Percentiles rank a stretch among this genome's conserved stretches.
Evolutionary conservation across 2,888 invertebrate species (phyloP).

Genomic region (Eupelmus urozonus): DNA sequence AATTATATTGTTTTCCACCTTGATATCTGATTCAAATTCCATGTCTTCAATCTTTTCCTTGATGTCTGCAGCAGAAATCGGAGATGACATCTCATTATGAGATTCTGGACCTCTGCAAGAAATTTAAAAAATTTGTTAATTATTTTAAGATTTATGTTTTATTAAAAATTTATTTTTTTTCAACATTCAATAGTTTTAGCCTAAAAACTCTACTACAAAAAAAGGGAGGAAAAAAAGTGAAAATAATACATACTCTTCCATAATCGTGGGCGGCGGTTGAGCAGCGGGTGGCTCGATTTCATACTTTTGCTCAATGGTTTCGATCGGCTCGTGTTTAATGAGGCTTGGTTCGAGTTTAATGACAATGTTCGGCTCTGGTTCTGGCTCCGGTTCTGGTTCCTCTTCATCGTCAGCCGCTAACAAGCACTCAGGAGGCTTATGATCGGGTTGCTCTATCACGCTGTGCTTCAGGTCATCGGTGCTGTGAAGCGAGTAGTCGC

Average conservation of each 20-base stretch:
- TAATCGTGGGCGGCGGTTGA: slow-evolving; percentile 51
- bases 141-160: not conserved
- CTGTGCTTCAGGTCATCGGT: slow-evolving; percentile 70
- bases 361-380: no score
- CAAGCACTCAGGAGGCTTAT: slow-evolving; percentile 64
- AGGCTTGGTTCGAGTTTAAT: no score
- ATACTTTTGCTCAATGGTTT: slow-evolving; percentile 48
- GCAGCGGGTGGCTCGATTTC: slow-evolving; percentile 58
- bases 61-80: slow-evolving; percentile 68
- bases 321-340: slow-evolving; percentile 34
- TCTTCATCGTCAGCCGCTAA: slow-evolving; percentile 49
- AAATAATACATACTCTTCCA: slow-evolving; percentile 53
- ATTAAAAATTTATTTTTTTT: slow-evolving; percentile 4
- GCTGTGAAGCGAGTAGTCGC: slow-evolving; percentile 70
- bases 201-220: no score
- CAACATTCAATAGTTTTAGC: no score
- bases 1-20: slow-evolving; percentile 59
- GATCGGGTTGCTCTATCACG: slow-evolving; percentile 53
- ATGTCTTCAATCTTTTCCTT: slow-evolving; percentile 74
- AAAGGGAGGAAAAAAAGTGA: not conserved
- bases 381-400: slow-evolving; percentile 61
- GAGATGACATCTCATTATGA: slow-evolving; percentile 63
- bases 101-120: slow-evolving; percentile 68
- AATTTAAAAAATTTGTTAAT: slow-evolving; percentile 22
- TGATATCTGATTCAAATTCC: slow-evolving; percentile 70